Conservation (phyloP, 1,140 invertebrate species). For the Zaprionus nigranus region DNA sequence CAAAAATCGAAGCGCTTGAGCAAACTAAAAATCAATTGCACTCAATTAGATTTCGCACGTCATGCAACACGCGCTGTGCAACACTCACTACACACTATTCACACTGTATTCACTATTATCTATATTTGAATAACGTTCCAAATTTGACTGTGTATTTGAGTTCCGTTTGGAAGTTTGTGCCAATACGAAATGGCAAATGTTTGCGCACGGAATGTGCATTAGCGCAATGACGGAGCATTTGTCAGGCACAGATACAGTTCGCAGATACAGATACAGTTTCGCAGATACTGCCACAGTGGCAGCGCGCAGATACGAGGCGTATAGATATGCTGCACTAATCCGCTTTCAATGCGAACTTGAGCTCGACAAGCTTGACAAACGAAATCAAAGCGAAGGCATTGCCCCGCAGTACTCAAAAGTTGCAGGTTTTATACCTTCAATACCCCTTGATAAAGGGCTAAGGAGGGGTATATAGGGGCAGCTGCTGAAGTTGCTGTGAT, state of each 20-base stretch:
- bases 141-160: conserved; percentile 26
- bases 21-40: conserved; percentile 78
- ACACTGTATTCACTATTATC: conserved; percentile 1
- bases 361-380: conserved; percentile 1
- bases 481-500: not conserved
- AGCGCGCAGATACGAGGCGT: not conserved
- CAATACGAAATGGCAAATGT: conserved; percentile 61
- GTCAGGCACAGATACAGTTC: conserved; percentile 13
- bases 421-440: conserved; percentile 8
- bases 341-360: conserved; percentile 50
- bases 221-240: conserved; percentile 52
- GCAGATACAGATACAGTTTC: conserved; percentile 13
- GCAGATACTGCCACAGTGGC: conserved; percentile 20
- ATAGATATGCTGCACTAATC: conserved; percentile 28
- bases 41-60: conserved; percentile 65
- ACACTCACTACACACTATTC: conserved; percentile 4
- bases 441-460: not conserved
- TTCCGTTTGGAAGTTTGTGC: conserved; percentile 6
- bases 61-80: conserved; percentile 26
- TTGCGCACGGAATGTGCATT: conserved; percentile 53
- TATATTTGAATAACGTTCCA: conserved; percentile 42
- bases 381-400: conserved; percentile 68
- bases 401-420: conserved; percentile 3
- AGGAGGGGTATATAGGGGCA: not conserved
- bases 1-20: conserved; percentile 53